A percentile compares a stretch with the other conserved stretches of the same genome.
These are phyloP conservation scores for Clarias laeviceps DNA, from an alignment of 2,797 vertebrate genomes.

Conservation along the genomic window DNA sequence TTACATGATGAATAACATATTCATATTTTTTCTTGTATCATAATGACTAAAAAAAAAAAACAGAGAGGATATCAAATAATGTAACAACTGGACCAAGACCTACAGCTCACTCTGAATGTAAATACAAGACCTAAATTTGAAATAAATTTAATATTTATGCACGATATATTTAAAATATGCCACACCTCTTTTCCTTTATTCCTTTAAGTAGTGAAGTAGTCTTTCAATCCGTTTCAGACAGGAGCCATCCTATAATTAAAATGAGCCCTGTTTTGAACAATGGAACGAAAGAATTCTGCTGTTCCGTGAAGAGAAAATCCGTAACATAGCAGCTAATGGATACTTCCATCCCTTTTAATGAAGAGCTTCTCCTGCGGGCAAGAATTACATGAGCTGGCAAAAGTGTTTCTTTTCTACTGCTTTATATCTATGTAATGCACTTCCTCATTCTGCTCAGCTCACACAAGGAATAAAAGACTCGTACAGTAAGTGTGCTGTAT, in stretches of 20 bases:
- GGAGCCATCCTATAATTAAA: constrained; percentile 2
- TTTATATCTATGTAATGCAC: not conserved
- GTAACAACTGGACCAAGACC: not conserved
- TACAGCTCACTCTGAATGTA: not conserved
- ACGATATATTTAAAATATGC: not conserved
- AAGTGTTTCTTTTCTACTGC: not conserved
- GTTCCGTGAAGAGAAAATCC: not conserved
- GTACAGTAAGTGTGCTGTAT: not conserved
- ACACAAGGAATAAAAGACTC: not conserved
- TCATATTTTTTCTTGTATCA: not conserved
- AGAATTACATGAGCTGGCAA: not conserved
- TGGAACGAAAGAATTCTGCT: constrained; percentile 6
- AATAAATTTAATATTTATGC: constrained; percentile 11
- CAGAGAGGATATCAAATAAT: not conserved
- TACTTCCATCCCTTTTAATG: not conserved
- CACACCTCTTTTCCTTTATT: not conserved
- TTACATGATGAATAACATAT: no score
- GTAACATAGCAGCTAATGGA: constrained; percentile 9
- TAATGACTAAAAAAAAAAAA: not conserved
- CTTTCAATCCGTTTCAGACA: not conserved
- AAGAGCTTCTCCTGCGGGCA: constrained; percentile 13
- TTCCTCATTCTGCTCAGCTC: not conserved
- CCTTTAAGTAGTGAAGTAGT: not conserved
- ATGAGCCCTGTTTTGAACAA: not conserved
- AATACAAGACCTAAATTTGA: not conserved